phyloP scores from a whole-genome alignment of 1,140 invertebrate species.

The Radopholus similis region DNA sequence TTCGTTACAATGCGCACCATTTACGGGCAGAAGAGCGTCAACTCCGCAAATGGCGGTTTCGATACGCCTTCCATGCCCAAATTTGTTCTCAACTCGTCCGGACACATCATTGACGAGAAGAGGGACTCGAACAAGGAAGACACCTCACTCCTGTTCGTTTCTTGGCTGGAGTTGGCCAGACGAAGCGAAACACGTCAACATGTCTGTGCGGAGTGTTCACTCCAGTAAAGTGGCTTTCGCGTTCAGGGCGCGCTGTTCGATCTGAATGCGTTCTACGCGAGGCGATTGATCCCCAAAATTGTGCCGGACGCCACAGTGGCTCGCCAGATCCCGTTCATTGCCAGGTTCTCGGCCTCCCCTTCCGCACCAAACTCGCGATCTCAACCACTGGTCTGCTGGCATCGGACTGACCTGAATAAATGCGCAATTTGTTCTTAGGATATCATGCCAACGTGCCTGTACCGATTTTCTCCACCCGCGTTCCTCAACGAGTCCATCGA shows the following conservation, averaged over 20 bases:
- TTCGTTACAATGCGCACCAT: constrained; percentile 18
- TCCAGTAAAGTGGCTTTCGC: not conserved
- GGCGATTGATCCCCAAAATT: constrained; percentile 12
- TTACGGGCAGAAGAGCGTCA: constrained; percentile 1
- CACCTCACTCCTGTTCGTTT: constrained; percentile 26
- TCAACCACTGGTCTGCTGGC: not conserved
- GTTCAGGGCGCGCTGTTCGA: constrained; percentile 32
- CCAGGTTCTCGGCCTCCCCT: constrained; percentile 9
- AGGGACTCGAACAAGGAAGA: not conserved
- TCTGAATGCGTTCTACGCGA: constrained; percentile 33
- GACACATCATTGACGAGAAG: too few species aligned
- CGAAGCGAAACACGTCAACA: not conserved
- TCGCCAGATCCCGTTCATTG: constrained; percentile 24
- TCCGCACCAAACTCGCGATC: not conserved
- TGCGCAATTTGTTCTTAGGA: constrained; percentile 14
- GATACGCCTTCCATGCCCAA: not conserved
- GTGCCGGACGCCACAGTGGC: constrained; percentile 19
- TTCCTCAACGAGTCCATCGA: constrained; percentile 33
- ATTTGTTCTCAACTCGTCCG: constrained; percentile 3
- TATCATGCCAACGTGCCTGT: not conserved
- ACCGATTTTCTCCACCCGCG: constrained; percentile 25
- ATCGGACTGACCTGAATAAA: not conserved
- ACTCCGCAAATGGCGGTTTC: not conserved
- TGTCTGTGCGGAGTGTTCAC: not conserved
- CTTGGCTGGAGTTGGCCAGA: constrained; percentile 4